Percentiles rank a stretch among this genome's conserved stretches.
Evolutionary conservation across 1,140 invertebrate species (phyloP).

Genomic region (Rhopalosiphum padi): DNA sequence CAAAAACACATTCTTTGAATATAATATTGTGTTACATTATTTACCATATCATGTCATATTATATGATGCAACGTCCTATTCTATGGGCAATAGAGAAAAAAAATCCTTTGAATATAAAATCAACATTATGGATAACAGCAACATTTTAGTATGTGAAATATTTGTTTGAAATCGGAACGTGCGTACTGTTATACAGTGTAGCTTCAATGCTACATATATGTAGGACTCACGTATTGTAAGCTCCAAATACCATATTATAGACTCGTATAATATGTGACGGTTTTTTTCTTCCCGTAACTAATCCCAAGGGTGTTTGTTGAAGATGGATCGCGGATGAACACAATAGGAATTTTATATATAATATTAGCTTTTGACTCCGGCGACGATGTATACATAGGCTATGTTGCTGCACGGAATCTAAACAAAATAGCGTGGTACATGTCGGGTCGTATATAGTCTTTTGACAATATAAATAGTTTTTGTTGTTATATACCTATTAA

Average conservation of each 20-base stretch:
- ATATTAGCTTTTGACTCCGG: neutral
- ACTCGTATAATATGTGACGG: neutral
- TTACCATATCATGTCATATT: neutral
- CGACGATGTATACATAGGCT: neutral
- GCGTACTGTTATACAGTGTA: neutral
- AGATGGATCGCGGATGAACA: neutral
- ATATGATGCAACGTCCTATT: too few relatives aligned
- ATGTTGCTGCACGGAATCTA: neutral
- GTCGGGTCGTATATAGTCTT: neutral
- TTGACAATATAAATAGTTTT: conserved; percentile 9
- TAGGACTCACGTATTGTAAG: neutral
- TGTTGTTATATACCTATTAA: neutral
- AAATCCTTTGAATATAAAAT: too few relatives aligned
- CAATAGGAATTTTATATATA: conserved; percentile 3
- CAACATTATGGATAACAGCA: too few relatives aligned
- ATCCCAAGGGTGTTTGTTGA: neutral
- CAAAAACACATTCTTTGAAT: neutral
- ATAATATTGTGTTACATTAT: neutral
- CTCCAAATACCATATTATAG: neutral
- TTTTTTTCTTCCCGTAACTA: neutral
- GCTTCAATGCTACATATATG: neutral
- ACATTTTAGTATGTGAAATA: too few relatives aligned
- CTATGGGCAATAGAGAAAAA: too few relatives aligned
- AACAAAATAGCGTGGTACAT: neutral
- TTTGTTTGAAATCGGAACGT: too few relatives aligned